Evolutionary conservation across 2,888 invertebrate species (phyloP).

Genomic region (Cacoxenus indagator): DNA sequence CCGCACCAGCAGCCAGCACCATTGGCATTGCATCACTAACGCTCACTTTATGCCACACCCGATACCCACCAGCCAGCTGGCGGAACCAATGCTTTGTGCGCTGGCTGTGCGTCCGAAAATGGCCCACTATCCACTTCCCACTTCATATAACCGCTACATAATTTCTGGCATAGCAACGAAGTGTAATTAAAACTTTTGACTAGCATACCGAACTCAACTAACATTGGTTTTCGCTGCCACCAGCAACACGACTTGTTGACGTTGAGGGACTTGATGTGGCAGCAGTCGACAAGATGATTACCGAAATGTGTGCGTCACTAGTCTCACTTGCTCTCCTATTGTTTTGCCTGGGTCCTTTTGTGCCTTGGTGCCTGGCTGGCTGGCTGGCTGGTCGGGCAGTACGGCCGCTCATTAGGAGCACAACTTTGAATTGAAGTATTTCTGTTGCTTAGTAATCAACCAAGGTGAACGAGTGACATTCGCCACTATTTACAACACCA

Average conservation of each 20-base stretch:
- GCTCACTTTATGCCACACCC: not conserved
- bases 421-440: not conserved
- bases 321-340: not conserved
- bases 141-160: not conserved
- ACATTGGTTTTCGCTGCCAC: conserved; percentile 27
- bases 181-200: conserved; percentile 69
- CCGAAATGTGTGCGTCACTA: not conserved
- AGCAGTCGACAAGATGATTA: not conserved
- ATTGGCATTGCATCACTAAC: conserved; percentile 22
- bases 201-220: conserved; percentile 61
- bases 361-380: no score
- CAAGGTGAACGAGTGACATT: not conserved
- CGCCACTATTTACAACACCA: not conserved
- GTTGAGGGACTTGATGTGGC: not conserved
- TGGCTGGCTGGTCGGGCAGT: no score
- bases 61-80: no score
- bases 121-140: not conserved
- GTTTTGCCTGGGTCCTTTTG: not conserved
- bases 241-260: not conserved
- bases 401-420: not conserved
- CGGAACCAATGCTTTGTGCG: not conserved
- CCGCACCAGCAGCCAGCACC: conserved; percentile 22
- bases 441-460: not conserved
- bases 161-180: conserved; percentile 37
- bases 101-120: no score